A percentile compares a stretch with the other conserved stretches of the same genome.
phyloP scores from a whole-genome alignment of 2,797 vertebrate genomes.

The Gambelia wislizenii region DNA sequence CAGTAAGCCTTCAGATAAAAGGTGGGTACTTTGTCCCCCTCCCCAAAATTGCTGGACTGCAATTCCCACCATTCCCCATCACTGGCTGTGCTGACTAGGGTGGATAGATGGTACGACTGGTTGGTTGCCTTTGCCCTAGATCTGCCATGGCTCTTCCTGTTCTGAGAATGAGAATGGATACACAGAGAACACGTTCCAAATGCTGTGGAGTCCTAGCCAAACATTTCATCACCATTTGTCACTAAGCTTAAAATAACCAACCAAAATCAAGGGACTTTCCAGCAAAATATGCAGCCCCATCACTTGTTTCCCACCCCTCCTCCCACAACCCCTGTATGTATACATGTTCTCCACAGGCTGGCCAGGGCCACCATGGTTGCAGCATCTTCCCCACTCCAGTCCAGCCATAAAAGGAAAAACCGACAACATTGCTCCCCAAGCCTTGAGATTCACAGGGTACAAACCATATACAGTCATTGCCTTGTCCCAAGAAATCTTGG shows the following conservation, averaged over 20 bases:
- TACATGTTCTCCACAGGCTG: not conserved
- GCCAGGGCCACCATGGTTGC: not conserved
- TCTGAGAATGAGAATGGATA: not conserved
- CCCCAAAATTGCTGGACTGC: not conserved
- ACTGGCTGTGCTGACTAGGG: not conserved
- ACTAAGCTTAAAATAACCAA: slow-evolving; percentile 7
- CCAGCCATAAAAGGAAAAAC: not conserved
- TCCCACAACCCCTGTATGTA: not conserved
- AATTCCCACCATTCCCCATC: not conserved
- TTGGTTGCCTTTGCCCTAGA: not conserved
- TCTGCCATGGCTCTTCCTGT: not conserved
- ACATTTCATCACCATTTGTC: not conserved
- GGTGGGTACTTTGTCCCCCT: not conserved
- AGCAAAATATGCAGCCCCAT: slow-evolving; percentile 8
- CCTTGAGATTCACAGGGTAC: not conserved
- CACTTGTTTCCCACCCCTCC: not conserved
- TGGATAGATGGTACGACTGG: not conserved
- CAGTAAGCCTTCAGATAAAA: not conserved
- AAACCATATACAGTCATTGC: not conserved
- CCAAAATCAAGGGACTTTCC: slow-evolving; percentile 13
- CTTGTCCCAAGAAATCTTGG: not conserved
- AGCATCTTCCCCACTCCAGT: not conserved
- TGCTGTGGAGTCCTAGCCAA: not conserved
- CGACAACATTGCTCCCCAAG: not conserved
- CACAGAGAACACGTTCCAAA: not conserved